Evolutionary conservation across 2,888 invertebrate genomes (phyloP), one percentile per base, ranked within the genome.

Genomic region (Lutraria lutraria): DNA sequence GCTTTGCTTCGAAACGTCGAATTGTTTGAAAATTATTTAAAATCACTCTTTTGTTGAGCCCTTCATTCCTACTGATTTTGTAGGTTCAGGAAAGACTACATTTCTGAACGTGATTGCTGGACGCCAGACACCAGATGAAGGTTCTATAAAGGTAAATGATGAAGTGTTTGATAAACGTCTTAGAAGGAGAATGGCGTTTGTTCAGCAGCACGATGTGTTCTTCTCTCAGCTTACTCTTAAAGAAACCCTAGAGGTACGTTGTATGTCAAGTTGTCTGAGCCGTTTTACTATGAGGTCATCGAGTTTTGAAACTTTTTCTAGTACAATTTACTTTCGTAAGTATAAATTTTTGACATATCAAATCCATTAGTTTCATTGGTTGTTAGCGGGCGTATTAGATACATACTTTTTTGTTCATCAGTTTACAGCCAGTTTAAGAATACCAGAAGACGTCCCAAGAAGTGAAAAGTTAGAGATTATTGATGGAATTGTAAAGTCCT

Each of bases 151-250:
- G 93, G 96, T 98, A 88, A 98, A 98, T 96, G 97, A 97, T 31
- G 97, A 97, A 93, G 97, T 97, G 53, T 96, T 98, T 92, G 97
- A 97, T 93, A 98, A 98, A 95, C 97, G 98, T 93, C 98, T 98
- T 97, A 97, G 98, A 93, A 97, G 98, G 93, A 97, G 98, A 95
- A 98, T 98, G 94, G 98, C 98, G 94, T 98, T 98, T 96, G 98
- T 98, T 81, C 97, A 98, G 89, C 98, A 98, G 96, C 98, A 98
- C 95, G 98, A 98, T 95, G 97, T 98, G 90, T 98, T 98, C 97
- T 98, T 98, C 96, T 97, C 98, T 81, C 98, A 98, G 95, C 97
- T 98, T 94, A 98, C 98, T 0, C 97, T 98, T 87, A 97, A 98
- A 93, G 98, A 98, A 96, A 98, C 98, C 4, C 97, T 98, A 92